These are phyloP conservation scores for Macrotus californicus DNA, from an alignment of 2,113 vertebrate species.

Conservation along the genomic window DNA sequence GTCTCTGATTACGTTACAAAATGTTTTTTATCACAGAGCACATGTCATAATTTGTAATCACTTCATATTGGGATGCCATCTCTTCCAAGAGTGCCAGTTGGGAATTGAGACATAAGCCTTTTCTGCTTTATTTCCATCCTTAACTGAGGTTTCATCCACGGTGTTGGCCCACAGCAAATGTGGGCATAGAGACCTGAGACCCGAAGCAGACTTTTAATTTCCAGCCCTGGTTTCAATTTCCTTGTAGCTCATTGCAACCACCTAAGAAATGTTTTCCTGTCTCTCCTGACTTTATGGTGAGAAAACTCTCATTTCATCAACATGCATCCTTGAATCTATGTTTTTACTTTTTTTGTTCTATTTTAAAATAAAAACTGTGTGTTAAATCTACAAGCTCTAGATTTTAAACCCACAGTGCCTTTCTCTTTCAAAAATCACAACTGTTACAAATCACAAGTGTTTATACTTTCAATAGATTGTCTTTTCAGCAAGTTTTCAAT, in stretches of 20 bases:
- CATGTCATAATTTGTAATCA: background rate
- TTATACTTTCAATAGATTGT: background rate
- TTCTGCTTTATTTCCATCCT: background rate
- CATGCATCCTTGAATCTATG: background rate
- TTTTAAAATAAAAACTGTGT: background rate
- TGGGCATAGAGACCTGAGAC: background rate
- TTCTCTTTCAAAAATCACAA: background rate
- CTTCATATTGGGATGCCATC: background rate
- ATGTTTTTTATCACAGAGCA: background rate
- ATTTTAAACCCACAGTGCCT: background rate
- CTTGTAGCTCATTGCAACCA: background rate
- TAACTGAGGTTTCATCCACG: background rate
- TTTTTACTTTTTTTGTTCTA: background rate
- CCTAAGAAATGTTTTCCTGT: background rate
- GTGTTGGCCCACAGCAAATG: background rate
- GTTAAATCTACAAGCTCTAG: background rate
- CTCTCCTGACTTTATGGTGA: background rate
- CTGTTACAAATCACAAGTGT: background rate
- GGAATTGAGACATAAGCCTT: background rate
- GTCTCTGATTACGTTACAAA: background rate
- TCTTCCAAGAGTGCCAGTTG: background rate
- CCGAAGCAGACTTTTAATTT: background rate
- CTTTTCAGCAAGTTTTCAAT: slow-evolving; percentile 2
- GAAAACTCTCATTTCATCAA: background rate
- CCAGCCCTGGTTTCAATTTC: background rate